Conservation (phyloP, 2,888 invertebrate species). For the Hyposoter didymator region DNA sequence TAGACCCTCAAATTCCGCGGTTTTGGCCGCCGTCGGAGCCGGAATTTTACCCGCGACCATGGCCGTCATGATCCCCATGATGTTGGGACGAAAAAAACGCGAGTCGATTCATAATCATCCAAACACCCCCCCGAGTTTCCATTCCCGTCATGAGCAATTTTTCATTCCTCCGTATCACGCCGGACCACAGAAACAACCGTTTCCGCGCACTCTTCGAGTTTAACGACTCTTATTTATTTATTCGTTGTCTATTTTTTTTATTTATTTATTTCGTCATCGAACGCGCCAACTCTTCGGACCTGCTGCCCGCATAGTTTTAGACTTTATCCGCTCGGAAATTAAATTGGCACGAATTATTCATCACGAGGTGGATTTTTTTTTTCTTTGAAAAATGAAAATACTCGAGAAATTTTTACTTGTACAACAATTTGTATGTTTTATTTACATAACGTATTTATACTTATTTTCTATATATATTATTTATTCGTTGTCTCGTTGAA, state of each 20-base stretch:
- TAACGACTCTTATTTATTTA: too few species aligned
- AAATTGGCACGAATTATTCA: background rate
- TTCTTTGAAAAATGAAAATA: conserved; percentile 44
- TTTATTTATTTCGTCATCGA: background rate
- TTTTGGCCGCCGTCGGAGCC: conserved; percentile 90
- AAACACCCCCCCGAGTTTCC: background rate
- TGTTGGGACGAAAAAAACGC: conserved; percentile 86
- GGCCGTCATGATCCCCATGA: conserved; percentile 92
- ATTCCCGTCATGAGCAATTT: background rate
- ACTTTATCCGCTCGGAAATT: background rate
- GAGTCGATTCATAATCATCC: background rate
- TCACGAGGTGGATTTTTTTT: conserved; percentile 9
- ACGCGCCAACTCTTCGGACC: conserved; percentile 55
- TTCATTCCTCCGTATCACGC: background rate
- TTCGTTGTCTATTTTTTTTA: conserved; percentile 25
- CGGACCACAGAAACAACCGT: background rate
- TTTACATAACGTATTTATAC: conserved; percentile 70
- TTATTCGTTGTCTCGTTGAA: conserved; percentile 67
- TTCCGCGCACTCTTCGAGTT: too few species aligned
- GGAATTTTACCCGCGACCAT: conserved; percentile 93
- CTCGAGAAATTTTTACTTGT: conserved; percentile 44
- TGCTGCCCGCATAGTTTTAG: conserved; percentile 42
- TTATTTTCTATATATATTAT: conserved; percentile 72
- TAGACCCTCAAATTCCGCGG: conserved; percentile 86
- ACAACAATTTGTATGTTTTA: conserved; percentile 64